Base-by-base conservation (phyloP, 2,113 vertebrate genomes). In the Mirza zaza region DNA sequence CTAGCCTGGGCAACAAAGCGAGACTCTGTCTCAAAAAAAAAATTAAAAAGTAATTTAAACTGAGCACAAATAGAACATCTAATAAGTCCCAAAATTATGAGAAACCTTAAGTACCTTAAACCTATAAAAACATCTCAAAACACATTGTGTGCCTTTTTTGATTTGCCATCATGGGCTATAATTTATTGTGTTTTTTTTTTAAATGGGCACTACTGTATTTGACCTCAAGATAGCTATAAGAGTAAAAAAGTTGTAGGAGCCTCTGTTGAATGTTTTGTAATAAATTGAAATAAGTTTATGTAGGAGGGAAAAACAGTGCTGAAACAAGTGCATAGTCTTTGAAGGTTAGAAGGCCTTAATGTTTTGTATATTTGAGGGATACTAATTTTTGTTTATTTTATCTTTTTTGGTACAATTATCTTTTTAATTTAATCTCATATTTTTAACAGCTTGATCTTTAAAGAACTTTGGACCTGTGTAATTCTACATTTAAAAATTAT, bases 41-140 rank as follows among this genome's bases (percentile, higher is more conserved):
- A 45, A 7, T 45, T 8, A 45, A 45, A 45, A 45, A 45, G 2
- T 90, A 86, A 91, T 93, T 94, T 93, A 93, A 93, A 87, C 23
- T 36, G 25, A 92, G 57, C 21, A 45, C 61, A 77, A 92, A 83
- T 50, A 96, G 27, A 83, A 84, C 20, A 93, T n/a, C 75, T 96
- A 92, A 90, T 95, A 95, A 80, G 57, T 96, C 42, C 95, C 79
- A 93, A 87, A 96, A 86, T 71, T 68, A 11, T 85, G 68, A 95
- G 76, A 94, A 94, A 75, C 10, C 21, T 12, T 59, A 70, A 84
- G 27, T 93, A 79, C 42, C 36, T 34, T 55, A 81, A 71, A 87
- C n/a, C 25, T 65, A 45, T 87, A 52, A 88, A 94, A 95, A 89
- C 11, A 48, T 71, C 70, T 91, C 61, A 57, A 71, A 82, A 85